A percentile compares a stretch with the other conserved stretches of the same genome.
phyloP scores from a whole-genome alignment of 2,113 vertebrate species.

The Saguinus midas region DNA sequence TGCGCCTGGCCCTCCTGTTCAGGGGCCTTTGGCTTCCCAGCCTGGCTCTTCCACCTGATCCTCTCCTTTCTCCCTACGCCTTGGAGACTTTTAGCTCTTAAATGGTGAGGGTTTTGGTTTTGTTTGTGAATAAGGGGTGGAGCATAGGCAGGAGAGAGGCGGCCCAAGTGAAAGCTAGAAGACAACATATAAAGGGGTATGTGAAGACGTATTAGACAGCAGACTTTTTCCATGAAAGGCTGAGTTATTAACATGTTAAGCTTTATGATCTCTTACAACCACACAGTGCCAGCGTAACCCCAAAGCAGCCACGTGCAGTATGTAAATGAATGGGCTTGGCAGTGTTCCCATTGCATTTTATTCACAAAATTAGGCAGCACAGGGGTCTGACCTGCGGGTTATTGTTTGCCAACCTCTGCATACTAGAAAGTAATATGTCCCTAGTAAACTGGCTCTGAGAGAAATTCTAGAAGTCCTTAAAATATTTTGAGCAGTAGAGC shows the following conservation, averaged over 20 bases:
- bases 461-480: neutral
- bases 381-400: neutral
- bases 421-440: neutral
- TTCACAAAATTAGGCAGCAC: neutral
- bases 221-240: neutral
- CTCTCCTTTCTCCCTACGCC: neutral
- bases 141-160: neutral
- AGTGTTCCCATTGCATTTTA: neutral
- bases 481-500: neutral
- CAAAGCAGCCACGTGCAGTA: neutral
- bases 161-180: neutral
- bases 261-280: neutral
- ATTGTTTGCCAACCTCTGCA: neutral
- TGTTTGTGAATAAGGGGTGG: neutral
- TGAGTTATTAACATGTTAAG: neutral
- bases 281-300: neutral
- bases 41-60: neutral
- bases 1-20: neutral
- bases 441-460: neutral
- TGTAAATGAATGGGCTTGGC: neutral
- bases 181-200: neutral
- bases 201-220: neutral
- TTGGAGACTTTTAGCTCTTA: neutral
- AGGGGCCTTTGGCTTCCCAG: neutral
- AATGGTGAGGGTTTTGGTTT: constrained; percentile 35